phyloP scores from a whole-genome alignment of 1,140 invertebrate species.

The Caerostris extrusa region DNA sequence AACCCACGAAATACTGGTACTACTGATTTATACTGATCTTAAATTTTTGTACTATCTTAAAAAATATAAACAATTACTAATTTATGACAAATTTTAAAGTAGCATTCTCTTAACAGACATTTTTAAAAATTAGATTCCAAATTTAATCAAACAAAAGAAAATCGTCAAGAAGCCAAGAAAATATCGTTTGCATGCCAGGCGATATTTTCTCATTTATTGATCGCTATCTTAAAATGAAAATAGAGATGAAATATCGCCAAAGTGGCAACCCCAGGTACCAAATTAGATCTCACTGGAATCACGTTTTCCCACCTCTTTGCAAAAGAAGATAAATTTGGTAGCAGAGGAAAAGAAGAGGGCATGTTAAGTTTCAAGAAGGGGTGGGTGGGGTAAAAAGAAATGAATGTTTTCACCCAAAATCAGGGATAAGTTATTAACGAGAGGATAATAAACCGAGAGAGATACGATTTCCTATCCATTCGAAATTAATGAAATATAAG shows the following conservation, averaged over 20 bases:
- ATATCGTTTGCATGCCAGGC: too few relatives aligned
- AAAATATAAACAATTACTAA: too few relatives aligned
- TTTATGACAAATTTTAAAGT: too few relatives aligned
- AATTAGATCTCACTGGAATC: constrained; percentile 40
- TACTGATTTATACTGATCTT: too few relatives aligned
- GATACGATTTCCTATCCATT: constrained; percentile 19
- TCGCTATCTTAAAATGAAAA: background rate
- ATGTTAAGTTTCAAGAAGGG: background rate
- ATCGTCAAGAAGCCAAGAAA: background rate
- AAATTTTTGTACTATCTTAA: too few relatives aligned
- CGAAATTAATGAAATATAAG: constrained; percentile 63
- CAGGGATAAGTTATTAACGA: constrained; percentile 65
- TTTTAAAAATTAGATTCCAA: background rate
- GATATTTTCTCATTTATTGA: background rate
- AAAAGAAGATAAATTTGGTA: constrained; percentile 45
- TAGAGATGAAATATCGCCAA: background rate
- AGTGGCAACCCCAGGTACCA: constrained; percentile 24
- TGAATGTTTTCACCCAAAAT: constrained; percentile 41
- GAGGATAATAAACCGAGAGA: constrained; percentile 65
- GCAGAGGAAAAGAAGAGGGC: background rate
- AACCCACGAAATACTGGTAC: too few relatives aligned
- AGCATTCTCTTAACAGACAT: too few relatives aligned
- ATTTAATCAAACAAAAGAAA: background rate
- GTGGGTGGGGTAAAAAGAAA: constrained; percentile 6
- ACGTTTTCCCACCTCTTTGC: constrained; percentile 51